Base-by-base conservation (phyloP, 2,888 invertebrate species). In the Leptogaster cylindrica region DNA sequence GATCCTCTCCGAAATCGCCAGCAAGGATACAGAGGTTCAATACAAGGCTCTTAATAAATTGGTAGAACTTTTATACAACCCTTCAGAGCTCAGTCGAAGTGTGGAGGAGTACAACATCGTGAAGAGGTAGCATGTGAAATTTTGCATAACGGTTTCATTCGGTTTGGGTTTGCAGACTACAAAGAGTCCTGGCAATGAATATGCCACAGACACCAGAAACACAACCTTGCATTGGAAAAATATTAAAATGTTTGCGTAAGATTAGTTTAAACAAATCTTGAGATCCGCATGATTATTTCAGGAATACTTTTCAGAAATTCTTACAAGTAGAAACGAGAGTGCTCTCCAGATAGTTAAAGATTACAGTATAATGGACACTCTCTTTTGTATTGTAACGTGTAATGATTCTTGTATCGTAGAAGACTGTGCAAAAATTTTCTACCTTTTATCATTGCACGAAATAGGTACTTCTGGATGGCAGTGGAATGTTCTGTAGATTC, bases 1-100 rank as follows among this genome's bases (percentile, higher is more conserved):
- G 20, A 51, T 80, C 2, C 68, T 78, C 61, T 70, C 71, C 8
- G 76, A 80, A 71, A 69, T 79, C 33, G 71, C 74, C 18, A 75
- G 74, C 66, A 74, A 75, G 36, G 67, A 73, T 5, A 1, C 4
- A 20, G 39, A 20, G 23, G 72, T 72, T 2, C 77, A 77, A 33
- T 75, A 75, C 71, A 72, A 70, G 14, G 77, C 77, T 0, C 71
- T 79, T 3, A 76, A 75, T 10, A 75, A 75, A 0, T 63, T 80
- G 1, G 68, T 74, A 0, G 78, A 80, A 20, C 72, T 77, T 16
- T 63, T 80, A 2, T 63, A 74, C 3, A 77, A 79, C 71, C 77
- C 77, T 0, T 36, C 75, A 2, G 73, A 78, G 65, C 75, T 71
- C 0, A 71, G 76, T 48, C 72, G 76, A 1, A 78, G 78, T 1